A percentile compares a stretch with the other conserved stretches of the same genome.
Conservation (phyloP, 2,797 vertebrate species). For the Chelon labrosus region DNA sequence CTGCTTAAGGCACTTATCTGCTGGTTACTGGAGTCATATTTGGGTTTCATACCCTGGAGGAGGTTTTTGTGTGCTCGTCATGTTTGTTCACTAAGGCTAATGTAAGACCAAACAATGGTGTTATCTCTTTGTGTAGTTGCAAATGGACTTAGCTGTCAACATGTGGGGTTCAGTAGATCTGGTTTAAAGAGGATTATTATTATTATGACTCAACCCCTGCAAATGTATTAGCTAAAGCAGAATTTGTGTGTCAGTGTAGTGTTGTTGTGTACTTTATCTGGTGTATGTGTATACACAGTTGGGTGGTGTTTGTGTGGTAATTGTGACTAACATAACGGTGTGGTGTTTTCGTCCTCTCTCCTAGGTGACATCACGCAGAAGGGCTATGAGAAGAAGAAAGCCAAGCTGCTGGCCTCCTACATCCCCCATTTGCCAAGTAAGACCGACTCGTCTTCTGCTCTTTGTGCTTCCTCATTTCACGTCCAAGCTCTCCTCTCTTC, state of each 20-base stretch:
- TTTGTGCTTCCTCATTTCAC: slow-evolving; percentile 22
- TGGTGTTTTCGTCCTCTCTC: slow-evolving; percentile 74
- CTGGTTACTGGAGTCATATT: slow-evolving; percentile 55
- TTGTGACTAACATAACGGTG: slow-evolving; percentile 71
- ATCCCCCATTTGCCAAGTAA: slow-evolving; percentile 92
- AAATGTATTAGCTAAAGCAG: slow-evolving; percentile 58
- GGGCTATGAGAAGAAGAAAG: slow-evolving; percentile 98
- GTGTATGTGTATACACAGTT: slow-evolving; percentile 23
- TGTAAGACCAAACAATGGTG: slow-evolving; percentile 67
- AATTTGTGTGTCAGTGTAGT: slow-evolving; percentile 19
- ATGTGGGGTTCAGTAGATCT: slow-evolving; percentile 68
- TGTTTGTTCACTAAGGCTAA: slow-evolving; percentile 69
- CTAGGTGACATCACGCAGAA: slow-evolving; percentile 98
- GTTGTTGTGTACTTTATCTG: slow-evolving; percentile 28
- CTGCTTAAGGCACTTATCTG: slow-evolving; percentile 40
- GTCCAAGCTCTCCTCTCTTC: not conserved
- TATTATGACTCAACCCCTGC: slow-evolving; percentile 62
- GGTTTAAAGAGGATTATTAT: slow-evolving; percentile 77
- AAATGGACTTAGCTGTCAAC: slow-evolving; percentile 58
- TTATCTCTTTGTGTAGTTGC: slow-evolving; percentile 60
- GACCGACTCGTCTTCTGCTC: slow-evolving; percentile 53
- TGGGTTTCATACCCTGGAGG: slow-evolving; percentile 61
- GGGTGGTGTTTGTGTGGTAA: slow-evolving; percentile 65
- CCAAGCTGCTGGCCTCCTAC: slow-evolving; percentile 93
- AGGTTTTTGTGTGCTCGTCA: slow-evolving; percentile 47